Evolutionary conservation across 2,797 vertebrate species (phyloP).

Genomic region (Periparus ater): DNA sequence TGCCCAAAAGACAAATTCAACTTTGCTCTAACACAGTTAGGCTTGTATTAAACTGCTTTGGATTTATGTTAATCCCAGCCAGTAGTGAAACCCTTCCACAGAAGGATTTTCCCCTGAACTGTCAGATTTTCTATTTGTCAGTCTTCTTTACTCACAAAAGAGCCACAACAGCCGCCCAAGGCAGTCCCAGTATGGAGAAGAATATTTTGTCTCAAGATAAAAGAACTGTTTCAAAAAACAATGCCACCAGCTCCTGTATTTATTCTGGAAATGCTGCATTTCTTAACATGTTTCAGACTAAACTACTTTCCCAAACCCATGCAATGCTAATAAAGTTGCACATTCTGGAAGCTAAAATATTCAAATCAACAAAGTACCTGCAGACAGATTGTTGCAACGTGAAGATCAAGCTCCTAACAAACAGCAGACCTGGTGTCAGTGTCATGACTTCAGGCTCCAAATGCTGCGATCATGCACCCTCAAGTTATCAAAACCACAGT

Average conservation of each 20-base stretch:
- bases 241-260: not conserved
- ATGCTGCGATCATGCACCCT: not conserved
- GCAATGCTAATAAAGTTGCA: not conserved
- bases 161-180: not conserved
- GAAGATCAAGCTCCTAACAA: not conserved
- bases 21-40: not conserved
- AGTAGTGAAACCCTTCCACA: not conserved
- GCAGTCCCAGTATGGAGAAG: not conserved
- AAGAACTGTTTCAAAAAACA: not conserved
- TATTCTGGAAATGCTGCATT: not conserved
- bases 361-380: not conserved
- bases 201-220: not conserved
- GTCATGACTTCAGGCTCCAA: not conserved
- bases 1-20: not conserved
- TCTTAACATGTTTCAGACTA: not conserved
- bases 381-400: not conserved
- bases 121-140: not conserved
- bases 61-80: not conserved
- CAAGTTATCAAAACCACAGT: not conserved
- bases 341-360: not conserved
- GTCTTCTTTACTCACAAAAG: fast-evolving
- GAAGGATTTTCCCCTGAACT: not conserved
- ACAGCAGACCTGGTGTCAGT: not conserved
- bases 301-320: not conserved
- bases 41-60: not conserved